Evolutionary conservation across 2,888 invertebrate species (phyloP).

Genomic region (Coenonympha arcania): DNA sequence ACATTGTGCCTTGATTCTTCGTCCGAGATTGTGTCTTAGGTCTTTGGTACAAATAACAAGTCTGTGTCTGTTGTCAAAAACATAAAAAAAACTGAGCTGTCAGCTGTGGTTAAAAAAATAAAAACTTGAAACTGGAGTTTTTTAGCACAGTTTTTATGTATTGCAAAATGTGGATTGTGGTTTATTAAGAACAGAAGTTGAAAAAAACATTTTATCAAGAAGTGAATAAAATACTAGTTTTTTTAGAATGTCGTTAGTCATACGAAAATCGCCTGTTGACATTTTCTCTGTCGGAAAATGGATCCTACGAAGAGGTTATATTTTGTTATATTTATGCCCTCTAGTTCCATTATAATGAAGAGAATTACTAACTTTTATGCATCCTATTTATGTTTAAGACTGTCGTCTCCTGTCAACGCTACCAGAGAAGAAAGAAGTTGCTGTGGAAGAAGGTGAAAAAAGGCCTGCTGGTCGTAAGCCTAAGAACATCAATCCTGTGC

Average conservation of each 20-base stretch:
- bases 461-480: conserved; percentile 34
- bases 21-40: no score
- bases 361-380: background rate
- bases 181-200: background rate
- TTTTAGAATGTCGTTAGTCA: conserved; percentile 46
- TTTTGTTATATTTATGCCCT: background rate
- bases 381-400: conserved; percentile 36
- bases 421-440: conserved; percentile 40
- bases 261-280: conserved; percentile 42
- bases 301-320: conserved; percentile 57
- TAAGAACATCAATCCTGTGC: conserved; percentile 45
- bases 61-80: no score
- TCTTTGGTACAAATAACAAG: no score
- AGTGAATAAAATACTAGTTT: background rate
- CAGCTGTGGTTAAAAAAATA: no score
- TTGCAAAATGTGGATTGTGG: no score
- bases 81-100: no score
- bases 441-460: conserved; percentile 30
- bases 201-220: background rate
- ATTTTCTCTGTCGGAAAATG: conserved; percentile 49
- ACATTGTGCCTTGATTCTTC: no score
- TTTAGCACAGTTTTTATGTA: no score
- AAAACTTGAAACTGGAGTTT: no score
- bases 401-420: conserved; percentile 47
- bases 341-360: background rate